A percentile compares a stretch with the other conserved stretches of the same genome.
These are phyloP conservation scores for Cryptus armator DNA, from an alignment of 2,888 invertebrate species.

Conservation along the genomic window DNA sequence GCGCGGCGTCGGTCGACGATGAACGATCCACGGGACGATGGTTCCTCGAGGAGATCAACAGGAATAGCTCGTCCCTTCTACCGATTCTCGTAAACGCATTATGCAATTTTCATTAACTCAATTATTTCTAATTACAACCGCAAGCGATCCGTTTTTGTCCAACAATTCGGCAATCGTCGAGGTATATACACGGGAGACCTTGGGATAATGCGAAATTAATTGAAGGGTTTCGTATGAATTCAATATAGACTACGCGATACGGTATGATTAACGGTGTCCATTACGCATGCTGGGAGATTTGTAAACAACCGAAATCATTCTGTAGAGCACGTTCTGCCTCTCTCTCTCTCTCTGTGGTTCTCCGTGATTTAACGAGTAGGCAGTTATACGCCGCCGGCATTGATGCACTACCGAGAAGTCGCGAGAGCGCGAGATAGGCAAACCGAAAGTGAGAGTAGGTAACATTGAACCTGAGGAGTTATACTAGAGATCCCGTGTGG, in stretches of 20 bases:
- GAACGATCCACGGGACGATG: neutral
- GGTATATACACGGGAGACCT: neutral
- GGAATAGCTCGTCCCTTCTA: conserved; percentile 20
- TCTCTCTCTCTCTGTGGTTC: conserved; percentile 16
- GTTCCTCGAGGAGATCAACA: neutral
- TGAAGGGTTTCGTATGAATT: conserved; percentile 19
- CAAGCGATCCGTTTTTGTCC: neutral
- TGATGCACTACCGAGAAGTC: conserved; percentile 55
- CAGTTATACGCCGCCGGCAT: conserved; percentile 45
- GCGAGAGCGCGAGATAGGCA: conserved; percentile 65
- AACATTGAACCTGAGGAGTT: conserved; percentile 77
- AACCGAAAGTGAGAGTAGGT: conserved; percentile 79
- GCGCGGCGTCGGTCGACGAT: neutral
- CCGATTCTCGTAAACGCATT: conserved; percentile 64
- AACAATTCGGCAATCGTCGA: neutral
- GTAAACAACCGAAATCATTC: conserved; percentile 24
- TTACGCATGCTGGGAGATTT: neutral
- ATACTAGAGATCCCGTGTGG: conserved; percentile 38
- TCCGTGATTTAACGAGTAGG: conserved; percentile 45
- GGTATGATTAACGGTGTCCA: conserved; percentile 10
- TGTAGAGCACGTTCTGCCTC: neutral
- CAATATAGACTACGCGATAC: conserved; percentile 8
- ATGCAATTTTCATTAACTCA: conserved; percentile 65
- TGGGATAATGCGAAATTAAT: conserved; percentile 49
- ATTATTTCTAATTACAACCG: conserved; percentile 11